Percentiles rank a stretch among this genome's conserved stretches.
phyloP scores from a whole-genome alignment of 2,888 invertebrate genomes.

The Lapara coniferarum region DNA sequence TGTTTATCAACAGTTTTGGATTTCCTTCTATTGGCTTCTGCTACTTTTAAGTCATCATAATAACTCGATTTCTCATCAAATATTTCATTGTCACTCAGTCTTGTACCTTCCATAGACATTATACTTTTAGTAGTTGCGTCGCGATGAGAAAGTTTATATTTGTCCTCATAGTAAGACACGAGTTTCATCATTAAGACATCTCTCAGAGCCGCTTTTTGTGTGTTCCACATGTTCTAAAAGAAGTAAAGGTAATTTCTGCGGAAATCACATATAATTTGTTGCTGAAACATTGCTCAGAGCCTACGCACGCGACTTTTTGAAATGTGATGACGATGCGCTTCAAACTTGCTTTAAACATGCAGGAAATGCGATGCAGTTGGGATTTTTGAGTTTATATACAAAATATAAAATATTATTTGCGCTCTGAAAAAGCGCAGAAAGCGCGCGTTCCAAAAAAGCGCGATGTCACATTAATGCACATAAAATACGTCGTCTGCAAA shows the following conservation, averaged over 20 bases:
- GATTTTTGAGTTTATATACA: no score
- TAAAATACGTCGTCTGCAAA: no score
- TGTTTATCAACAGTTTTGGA: neutral
- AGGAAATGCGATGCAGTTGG: no score
- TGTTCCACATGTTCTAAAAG: constrained; percentile 41
- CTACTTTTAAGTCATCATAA: constrained; percentile 6
- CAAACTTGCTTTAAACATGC: no score
- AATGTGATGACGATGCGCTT: no score
- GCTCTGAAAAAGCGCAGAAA: no score
- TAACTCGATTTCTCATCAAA: constrained; percentile 26
- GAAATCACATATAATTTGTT: neutral
- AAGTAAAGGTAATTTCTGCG: constrained; percentile 21
- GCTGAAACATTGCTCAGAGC: neutral
- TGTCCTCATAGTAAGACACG: constrained; percentile 67
- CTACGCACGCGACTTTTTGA: no score
- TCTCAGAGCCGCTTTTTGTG: constrained; percentile 49
- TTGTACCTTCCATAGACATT: constrained; percentile 34
- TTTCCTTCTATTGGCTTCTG: neutral
- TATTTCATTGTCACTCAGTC: constrained; percentile 21
- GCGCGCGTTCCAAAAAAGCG: no score
- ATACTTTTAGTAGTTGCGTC: constrained; percentile 37
- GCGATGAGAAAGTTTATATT: constrained; percentile 53
- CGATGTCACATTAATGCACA: no score
- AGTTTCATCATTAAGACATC: constrained; percentile 68
- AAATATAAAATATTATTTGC: no score